phyloP scores from a whole-genome alignment of 2,888 invertebrate genomes.

The Willowsia nigromaculata region DNA sequence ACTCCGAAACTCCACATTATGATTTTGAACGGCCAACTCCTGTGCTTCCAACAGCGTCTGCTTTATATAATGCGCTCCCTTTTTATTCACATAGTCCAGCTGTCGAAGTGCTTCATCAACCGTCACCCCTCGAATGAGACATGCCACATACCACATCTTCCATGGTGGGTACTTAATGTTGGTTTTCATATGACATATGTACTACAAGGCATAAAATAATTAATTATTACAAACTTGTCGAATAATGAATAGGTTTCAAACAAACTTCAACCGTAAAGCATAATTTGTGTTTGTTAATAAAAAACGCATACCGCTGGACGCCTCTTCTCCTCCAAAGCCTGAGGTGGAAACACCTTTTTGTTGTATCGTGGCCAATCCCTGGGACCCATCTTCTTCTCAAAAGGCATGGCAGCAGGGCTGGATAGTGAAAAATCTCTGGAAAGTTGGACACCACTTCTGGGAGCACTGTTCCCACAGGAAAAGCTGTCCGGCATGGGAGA shows the following conservation, averaged over 20 bases:
- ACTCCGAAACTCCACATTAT: conserved; percentile 96
- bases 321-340: conserved; percentile 86
- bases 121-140: conserved; percentile 92
- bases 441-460: background rate
- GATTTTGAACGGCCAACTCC: conserved; percentile 90
- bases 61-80: conserved; percentile 87
- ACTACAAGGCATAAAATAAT: conserved; percentile 83
- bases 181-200: conserved; percentile 90
- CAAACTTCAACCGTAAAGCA: background rate
- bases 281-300: background rate
- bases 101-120: conserved; percentile 97
- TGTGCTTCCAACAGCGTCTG: conserved; percentile 94
- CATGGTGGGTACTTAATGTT: conserved; percentile 94
- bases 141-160: conserved; percentile 96
- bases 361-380: conserved; percentile 86
- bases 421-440: conserved; percentile 15
- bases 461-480: background rate
- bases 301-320: conserved; percentile 88
- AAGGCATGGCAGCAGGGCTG: conserved; percentile 43
- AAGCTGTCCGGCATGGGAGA: background rate
- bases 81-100: conserved; percentile 89
- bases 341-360: conserved; percentile 89
- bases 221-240: background rate
- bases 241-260: background rate
- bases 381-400: conserved; percentile 81